Conservation (phyloP, 2,113 vertebrate genomes). For the Clarias magur region DNA sequence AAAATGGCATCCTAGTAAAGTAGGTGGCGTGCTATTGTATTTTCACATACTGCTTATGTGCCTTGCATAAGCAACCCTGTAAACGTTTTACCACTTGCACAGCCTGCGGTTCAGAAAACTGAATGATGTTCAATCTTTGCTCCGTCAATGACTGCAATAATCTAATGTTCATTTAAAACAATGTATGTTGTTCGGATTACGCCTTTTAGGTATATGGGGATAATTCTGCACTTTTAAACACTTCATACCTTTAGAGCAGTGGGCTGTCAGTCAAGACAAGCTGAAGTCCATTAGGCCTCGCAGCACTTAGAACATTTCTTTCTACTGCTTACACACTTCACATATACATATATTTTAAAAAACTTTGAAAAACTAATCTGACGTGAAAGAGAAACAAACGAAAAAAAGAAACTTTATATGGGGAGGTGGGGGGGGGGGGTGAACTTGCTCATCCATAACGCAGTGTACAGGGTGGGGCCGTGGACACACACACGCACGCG, state of each 20-base stretch:
- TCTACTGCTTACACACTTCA: constrained; percentile 20
- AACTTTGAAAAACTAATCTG: constrained; percentile 34
- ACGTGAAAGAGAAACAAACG: constrained; percentile 42
- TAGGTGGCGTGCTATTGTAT: not conserved
- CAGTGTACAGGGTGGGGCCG: constrained; percentile 78
- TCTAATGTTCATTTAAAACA: not conserved
- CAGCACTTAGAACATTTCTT: constrained; percentile 15
- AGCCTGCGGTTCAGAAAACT: constrained; percentile 28
- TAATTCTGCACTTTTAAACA: constrained; percentile 6
- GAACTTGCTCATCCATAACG: constrained; percentile 68
- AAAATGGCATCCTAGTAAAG: not conserved
- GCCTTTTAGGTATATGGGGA: not conserved
- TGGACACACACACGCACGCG: constrained; percentile 43
- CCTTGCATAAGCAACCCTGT: constrained; percentile 64
- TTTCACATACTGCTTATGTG: not conserved
- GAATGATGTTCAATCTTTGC: not conserved
- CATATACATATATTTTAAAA: too few species aligned
- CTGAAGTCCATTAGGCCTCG: constrained; percentile 32
- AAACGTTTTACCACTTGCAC: constrained; percentile 55
- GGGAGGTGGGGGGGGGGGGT: too few species aligned
- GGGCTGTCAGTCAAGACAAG: constrained; percentile 20
- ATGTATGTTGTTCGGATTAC: not conserved
- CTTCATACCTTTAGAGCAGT: constrained; percentile 42
- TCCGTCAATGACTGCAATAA: not conserved
- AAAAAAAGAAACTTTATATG: constrained; percentile 33